These are phyloP conservation scores for Erinaceus europaeus DNA, from an alignment of 2,113 vertebrate species.

Conservation along the genomic window DNA sequence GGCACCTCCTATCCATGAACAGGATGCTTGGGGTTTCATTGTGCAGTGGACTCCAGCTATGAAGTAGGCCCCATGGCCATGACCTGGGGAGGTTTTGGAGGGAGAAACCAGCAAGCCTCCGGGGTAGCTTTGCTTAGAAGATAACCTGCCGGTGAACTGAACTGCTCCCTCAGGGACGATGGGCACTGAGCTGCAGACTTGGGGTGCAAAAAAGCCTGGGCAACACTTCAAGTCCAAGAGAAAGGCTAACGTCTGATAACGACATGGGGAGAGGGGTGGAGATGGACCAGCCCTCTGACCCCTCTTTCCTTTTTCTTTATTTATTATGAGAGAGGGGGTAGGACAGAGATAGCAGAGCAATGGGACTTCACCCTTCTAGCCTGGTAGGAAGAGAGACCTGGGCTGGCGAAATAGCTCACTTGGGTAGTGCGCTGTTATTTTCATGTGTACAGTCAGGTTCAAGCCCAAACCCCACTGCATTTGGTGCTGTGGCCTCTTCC, in stretches of 20 bases:
- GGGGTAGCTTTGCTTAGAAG: not conserved
- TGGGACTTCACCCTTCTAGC: too few species aligned
- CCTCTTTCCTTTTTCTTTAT: too few species aligned
- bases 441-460: too few species aligned
- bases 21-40: slow-evolving; percentile 42
- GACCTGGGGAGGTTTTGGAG: slow-evolving; percentile 33
- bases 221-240: fast-evolving
- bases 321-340: too few species aligned
- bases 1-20: slow-evolving; percentile 29
- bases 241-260: not conserved
- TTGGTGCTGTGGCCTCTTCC: too few species aligned
- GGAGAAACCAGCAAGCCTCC: not conserved
- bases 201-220: not conserved
- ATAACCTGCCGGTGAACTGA: not conserved
- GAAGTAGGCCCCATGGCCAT: not conserved
- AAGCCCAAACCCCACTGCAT: too few species aligned
- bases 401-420: too few species aligned
- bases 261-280: not conserved
- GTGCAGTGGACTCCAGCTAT: slow-evolving; percentile 36
- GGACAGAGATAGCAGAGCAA: too few species aligned
- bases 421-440: too few species aligned
- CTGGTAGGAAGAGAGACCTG: too few species aligned
- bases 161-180: not conserved
- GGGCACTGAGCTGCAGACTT: not conserved
- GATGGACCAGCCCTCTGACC: too few species aligned